These are phyloP conservation scores for Drosophila sulfurigaster DNA, from an alignment of 1,140 invertebrate genomes.

Conservation along the genomic window DNA sequence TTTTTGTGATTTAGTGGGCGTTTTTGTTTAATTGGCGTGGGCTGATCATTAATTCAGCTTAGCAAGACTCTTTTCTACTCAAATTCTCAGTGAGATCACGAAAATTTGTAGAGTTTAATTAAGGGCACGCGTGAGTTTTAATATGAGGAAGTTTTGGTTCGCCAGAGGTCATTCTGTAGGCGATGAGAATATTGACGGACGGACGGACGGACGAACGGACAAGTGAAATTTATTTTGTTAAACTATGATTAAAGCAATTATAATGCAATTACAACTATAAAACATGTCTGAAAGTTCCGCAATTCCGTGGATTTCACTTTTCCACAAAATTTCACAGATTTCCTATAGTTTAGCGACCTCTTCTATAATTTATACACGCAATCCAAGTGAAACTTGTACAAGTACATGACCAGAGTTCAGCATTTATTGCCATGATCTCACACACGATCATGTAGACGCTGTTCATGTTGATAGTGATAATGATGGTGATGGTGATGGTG, in stretches of 20 bases:
- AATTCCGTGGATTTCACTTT: constrained; percentile 46
- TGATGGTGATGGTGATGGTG: background rate
- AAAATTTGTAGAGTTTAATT: constrained; percentile 61
- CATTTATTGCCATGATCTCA: constrained; percentile 67
- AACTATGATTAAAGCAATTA: constrained; percentile 25
- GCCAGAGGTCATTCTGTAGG: constrained; percentile 57
- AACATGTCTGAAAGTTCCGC: constrained; percentile 24
- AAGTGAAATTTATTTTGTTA: constrained; percentile 29
- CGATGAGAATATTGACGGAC: constrained; percentile 9
- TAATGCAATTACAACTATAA: constrained; percentile 24
- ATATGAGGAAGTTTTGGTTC: constrained; percentile 31
- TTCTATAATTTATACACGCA: constrained; percentile 19
- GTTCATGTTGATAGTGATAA: background rate
- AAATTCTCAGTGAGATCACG: constrained; percentile 25
- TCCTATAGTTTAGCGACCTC: constrained; percentile 39
- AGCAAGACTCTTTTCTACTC: background rate
- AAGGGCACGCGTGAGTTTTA: constrained; percentile 57
- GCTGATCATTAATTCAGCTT: constrained; percentile 62
- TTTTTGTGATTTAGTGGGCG: constrained; percentile 54
- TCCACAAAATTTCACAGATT: constrained; percentile 22
- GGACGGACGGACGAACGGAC: background rate
- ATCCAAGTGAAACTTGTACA: constrained; percentile 37
- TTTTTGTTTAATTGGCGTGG: constrained; percentile 64
- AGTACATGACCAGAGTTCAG: constrained; percentile 29
- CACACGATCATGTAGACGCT: constrained; percentile 20